Base-by-base conservation (phyloP, 1,140 invertebrate genomes). In the Sinella curviseta region DNA sequence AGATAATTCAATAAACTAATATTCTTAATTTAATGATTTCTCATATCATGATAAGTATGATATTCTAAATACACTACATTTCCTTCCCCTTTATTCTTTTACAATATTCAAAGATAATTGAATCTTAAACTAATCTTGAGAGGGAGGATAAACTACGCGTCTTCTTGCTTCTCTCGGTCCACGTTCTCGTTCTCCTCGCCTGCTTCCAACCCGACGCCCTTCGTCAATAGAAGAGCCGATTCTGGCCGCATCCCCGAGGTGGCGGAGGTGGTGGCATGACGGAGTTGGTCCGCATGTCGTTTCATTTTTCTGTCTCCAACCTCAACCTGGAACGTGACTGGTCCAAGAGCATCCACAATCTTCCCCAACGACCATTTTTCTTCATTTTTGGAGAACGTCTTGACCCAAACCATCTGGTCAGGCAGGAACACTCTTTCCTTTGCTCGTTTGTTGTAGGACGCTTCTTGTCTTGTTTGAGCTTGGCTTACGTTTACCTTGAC, bases 221-320 rank as follows among this genome's bases (percentile, higher is more conserved):
- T 16, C 57, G 57, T 60, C 24, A 48, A 48, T 17, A 48, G 39
- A 48, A 16, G 57, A 16, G 12, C 24, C 24, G 57, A 60, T 60
- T 60, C 57, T 26, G 57, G 57, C 3, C 4, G 24, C 57, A 17
- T 26, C 57, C 12, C 12, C 57, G 57, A 26, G 57, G 57, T 26
- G 8, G 57, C 24, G 8, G 57, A 60, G 12, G 57, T 60, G 12
- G 57, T 60, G 12, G 57, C 57, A 60, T 12, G 57, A 8, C 12
- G 14, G 8, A 60, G 24, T 26, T 87, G 33, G 83, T 80, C 17
- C 65, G 75, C 83, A 67, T 74, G 70, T 16, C 70, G 24, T 24
- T 74, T 74, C 30, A 74, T 28, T 20, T 34, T 12, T 34, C 26
- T 31, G 24, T 31, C 30, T 33, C 70, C 70, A 74, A 74, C 70